phyloP scores from a whole-genome alignment of 1,140 invertebrate species.

The Camponotus vicinus region DNA sequence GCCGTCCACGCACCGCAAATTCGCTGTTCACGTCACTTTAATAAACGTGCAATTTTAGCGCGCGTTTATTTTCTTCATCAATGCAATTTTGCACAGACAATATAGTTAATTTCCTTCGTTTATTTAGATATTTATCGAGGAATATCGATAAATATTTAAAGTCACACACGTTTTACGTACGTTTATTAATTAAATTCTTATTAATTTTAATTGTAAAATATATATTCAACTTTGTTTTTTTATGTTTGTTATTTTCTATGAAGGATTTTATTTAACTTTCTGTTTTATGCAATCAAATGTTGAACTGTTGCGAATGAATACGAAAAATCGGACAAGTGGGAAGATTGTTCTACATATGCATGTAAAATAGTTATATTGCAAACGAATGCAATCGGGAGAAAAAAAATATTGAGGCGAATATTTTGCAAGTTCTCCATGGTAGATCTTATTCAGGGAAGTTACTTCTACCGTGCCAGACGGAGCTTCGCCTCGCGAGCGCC shows the following conservation, averaged over 20 bases:
- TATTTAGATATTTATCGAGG: neutral
- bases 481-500: slow-evolving; percentile 80
- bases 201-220: slow-evolving; percentile 14
- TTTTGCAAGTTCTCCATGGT: neutral
- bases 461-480: slow-evolving; percentile 38
- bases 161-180: too few species aligned
- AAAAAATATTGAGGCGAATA: slow-evolving; percentile 12
- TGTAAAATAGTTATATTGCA: too few species aligned
- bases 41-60: slow-evolving; percentile 10
- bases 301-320: neutral
- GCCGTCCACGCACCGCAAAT: neutral
- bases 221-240: neutral
- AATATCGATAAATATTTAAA: neutral
- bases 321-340: neutral
- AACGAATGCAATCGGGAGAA: neutral
- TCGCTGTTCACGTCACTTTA: neutral
- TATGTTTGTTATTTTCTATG: neutral
- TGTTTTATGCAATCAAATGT: neutral
- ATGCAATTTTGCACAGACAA: neutral
- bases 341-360: neutral
- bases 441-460: slow-evolving; percentile 42
- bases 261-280: neutral
- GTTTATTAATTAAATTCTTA: neutral
- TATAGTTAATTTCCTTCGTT: neutral
- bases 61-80: neutral